Percentiles rank a stretch among this genome's conserved stretches.
Conservation (phyloP, 1,140 invertebrate species). For the Sinella curviseta region DNA sequence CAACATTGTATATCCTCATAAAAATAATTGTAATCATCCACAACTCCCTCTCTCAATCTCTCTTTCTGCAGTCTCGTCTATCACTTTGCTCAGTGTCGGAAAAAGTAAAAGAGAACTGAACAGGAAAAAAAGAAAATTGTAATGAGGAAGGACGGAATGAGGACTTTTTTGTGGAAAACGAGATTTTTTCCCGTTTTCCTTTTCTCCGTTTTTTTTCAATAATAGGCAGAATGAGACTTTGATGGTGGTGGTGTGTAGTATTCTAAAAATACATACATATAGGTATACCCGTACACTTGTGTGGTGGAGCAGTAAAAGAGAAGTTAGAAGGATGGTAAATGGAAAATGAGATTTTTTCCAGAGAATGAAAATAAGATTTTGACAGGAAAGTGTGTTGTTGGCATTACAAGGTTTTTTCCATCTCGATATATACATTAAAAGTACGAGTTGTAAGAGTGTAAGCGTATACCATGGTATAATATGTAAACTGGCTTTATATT, state of each 20-base stretch:
- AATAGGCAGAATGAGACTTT: too few relatives aligned
- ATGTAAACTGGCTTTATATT: too few relatives aligned
- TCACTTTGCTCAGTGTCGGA: neutral
- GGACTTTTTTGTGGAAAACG: neutral
- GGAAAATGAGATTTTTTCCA: conserved; percentile 18
- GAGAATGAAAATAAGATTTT: neutral
- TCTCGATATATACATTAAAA: too few relatives aligned
- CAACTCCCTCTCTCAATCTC: neutral
- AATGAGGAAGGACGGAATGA: neutral
- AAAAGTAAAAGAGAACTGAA: neutral
- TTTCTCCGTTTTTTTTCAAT: neutral
- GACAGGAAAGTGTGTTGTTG: conserved; percentile 18
- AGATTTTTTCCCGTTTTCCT: neutral
- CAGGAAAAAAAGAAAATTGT: conserved; percentile 16
- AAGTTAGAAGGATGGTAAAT: too few relatives aligned
- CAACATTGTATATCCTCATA: neutral
- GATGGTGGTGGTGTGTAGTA: too few relatives aligned
- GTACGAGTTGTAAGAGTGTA: too few relatives aligned
- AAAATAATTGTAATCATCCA: conserved; percentile 8
- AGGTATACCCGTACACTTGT: neutral
- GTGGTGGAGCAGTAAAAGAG: neutral
- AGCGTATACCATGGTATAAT: too few relatives aligned
- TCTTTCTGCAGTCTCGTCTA: neutral
- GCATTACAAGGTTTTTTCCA: neutral
- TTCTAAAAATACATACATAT: neutral